Evolutionary conservation across 2,797 vertebrate genomes (phyloP).

Genomic region (Atherinosoma microstoma): DNA sequence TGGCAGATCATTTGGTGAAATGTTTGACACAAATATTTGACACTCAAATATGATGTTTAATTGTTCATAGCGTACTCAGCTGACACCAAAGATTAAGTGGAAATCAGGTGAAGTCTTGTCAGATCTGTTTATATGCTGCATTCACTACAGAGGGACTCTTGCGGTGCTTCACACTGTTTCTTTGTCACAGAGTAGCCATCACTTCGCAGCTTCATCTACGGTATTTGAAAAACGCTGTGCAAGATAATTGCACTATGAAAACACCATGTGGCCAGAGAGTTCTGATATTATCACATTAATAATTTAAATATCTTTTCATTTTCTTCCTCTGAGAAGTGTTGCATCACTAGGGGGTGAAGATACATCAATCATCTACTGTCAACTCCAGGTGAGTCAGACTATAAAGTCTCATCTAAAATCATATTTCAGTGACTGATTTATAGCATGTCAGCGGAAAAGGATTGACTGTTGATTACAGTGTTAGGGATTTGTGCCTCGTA

Average conservation of each 20-base stretch:
- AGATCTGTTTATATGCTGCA: slow-evolving; percentile 7
- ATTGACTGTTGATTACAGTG: slow-evolving; percentile 57
- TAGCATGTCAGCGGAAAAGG: not conserved
- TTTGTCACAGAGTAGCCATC: not conserved
- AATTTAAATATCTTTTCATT: slow-evolving; percentile 19
- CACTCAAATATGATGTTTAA: not conserved
- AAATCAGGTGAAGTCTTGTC: slow-evolving; percentile 15
- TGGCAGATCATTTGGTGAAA: not conserved
- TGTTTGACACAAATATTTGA: not conserved
- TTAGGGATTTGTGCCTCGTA: not conserved
- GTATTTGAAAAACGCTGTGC: not conserved
- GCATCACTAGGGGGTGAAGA: slow-evolving; percentile 85
- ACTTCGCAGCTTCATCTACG: not conserved
- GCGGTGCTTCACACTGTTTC: not conserved
- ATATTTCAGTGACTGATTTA: slow-evolving; percentile 9
- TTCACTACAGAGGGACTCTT: not conserved
- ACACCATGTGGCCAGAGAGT: slow-evolving; percentile 1
- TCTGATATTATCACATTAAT: slow-evolving; percentile 21
- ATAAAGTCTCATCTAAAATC: slow-evolving; percentile 28
- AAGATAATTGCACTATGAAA: slow-evolving; percentile 4
- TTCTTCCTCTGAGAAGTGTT: slow-evolving; percentile 60
- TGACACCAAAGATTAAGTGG: slow-evolving; percentile 11
- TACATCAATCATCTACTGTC: slow-evolving; percentile 86
- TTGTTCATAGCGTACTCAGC: not conserved
- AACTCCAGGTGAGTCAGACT: slow-evolving; percentile 81